These are phyloP conservation scores for Atrina japonica DNA, from an alignment of 2,888 invertebrate species.

Conservation along the genomic window DNA sequence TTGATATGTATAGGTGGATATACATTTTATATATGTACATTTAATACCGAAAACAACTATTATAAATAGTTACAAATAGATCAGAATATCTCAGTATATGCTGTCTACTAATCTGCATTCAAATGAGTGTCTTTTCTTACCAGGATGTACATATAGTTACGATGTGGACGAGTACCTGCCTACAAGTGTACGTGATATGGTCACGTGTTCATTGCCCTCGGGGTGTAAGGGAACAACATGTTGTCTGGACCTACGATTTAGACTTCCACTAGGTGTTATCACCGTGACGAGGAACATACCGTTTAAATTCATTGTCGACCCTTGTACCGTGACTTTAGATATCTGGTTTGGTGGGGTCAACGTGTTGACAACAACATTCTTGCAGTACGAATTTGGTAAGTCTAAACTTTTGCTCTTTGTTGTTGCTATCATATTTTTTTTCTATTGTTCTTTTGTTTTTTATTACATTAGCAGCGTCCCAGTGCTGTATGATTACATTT, in stretches of 20 bases:
- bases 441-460: not conserved
- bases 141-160: conserved; percentile 31
- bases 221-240: conserved; percentile 35
- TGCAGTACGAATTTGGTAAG: conserved; percentile 39
- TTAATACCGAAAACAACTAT: too few relatives aligned
- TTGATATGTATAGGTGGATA: too few relatives aligned
- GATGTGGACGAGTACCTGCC: conserved; percentile 30
- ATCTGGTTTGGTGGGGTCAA: conserved; percentile 34
- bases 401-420: not conserved
- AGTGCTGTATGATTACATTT: too few relatives aligned
- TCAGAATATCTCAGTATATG: too few relatives aligned
- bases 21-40: too few relatives aligned
- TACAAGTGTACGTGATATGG: conserved; percentile 23
- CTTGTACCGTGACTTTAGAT: conserved; percentile 36
- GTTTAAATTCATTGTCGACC: conserved; percentile 33
- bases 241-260: conserved; percentile 33
- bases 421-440: too few relatives aligned
- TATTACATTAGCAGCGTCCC: not conserved
- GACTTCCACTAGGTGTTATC: conserved; percentile 30
- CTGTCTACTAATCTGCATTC: not conserved
- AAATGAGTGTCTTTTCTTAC: not conserved
- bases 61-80: too few relatives aligned
- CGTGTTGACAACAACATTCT: conserved; percentile 19
- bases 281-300: conserved; percentile 29
- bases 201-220: conserved; percentile 30